A percentile compares a stretch with the other conserved stretches of the same genome.
phyloP scores from a whole-genome alignment of 2,797 vertebrate genomes.

The Danio choprae region DNA sequence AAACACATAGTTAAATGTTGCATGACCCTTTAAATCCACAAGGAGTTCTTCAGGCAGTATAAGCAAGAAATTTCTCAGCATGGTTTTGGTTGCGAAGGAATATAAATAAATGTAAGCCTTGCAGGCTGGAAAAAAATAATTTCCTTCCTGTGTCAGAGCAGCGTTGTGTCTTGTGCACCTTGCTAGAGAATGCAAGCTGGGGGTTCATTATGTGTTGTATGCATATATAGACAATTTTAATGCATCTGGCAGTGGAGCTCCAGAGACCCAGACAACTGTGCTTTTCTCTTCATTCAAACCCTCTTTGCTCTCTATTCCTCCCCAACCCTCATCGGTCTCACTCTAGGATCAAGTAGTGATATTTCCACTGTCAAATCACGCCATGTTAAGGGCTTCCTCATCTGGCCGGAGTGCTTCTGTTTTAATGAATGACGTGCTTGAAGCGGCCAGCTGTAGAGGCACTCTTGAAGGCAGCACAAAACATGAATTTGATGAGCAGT shows the following conservation, averaged over 20 bases:
- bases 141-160: slow-evolving; percentile 1
- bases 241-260: slow-evolving; percentile 25
- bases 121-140: neutral
- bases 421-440: slow-evolving; percentile 48
- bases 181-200: neutral
- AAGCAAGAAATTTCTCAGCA: slow-evolving; percentile 19
- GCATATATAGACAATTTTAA: slow-evolving; percentile 13
- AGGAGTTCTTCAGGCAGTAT: slow-evolving; percentile 5
- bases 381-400: slow-evolving; percentile 25
- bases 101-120: neutral
- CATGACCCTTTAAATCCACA: slow-evolving; percentile 1
- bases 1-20: neutral
- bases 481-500: slow-evolving; percentile 48
- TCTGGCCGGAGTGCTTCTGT: slow-evolving; percentile 8
- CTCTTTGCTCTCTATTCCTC: neutral
- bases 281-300: slow-evolving; percentile 34
- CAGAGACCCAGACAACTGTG: slow-evolving; percentile 29
- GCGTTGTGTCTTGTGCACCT: slow-evolving; percentile 5
- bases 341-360: slow-evolving; percentile 39
- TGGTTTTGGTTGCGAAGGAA: neutral
- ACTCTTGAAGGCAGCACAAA: slow-evolving; percentile 34
- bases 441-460: slow-evolving; percentile 33
- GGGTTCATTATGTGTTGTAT: slow-evolving; percentile 31
- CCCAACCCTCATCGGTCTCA: slow-evolving; percentile 2
- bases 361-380: slow-evolving; percentile 46